Percentiles rank a stretch among this genome's conserved stretches.
These are phyloP conservation scores for Montipora cactus DNA, from an alignment of 64 coral and sea anemone species.

Conservation along the genomic window DNA sequence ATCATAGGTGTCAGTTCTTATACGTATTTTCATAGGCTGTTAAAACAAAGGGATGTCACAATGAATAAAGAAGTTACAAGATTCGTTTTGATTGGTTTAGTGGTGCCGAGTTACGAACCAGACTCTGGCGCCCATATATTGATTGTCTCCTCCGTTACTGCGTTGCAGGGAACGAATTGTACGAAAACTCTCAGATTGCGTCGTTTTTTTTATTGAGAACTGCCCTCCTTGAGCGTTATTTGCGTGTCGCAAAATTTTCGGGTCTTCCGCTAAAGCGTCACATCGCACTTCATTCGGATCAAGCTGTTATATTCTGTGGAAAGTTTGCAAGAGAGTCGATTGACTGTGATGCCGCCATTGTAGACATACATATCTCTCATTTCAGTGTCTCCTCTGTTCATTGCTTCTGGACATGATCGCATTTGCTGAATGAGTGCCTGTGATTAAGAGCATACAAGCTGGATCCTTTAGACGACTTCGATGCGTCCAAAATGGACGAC, in stretches of 20 bases:
- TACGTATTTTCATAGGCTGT: not conserved
- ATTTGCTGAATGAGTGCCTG: slow-evolving; percentile 28
- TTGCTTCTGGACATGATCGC: not conserved
- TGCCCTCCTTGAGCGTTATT: not conserved
- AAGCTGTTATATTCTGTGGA: not conserved
- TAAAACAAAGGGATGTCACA: slow-evolving; percentile 13
- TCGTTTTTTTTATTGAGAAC: not conserved
- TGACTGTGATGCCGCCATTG: slow-evolving; percentile 48
- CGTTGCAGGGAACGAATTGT: slow-evolving; percentile 21
- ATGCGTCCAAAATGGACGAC: slow-evolving; percentile 53
- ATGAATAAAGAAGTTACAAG: slow-evolving; percentile 11
- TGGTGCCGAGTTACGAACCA: not conserved
- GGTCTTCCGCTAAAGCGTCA: not conserved
- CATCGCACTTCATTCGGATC: not conserved
- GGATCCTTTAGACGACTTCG: slow-evolving; percentile 45
- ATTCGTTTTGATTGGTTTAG: slow-evolving; percentile 17
- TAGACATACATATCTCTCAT: not conserved
- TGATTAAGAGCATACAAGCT: slow-evolving; percentile 17
- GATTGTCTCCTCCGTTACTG: slow-evolving; percentile 44
- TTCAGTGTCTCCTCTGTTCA: slow-evolving; percentile 12
- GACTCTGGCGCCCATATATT: not conserved
- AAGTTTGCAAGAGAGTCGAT: slow-evolving; percentile 14
- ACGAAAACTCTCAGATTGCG: not conserved
- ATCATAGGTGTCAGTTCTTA: slow-evolving; percentile 15
- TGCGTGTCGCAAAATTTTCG: not conserved